Conservation (phyloP, 2,797 vertebrate genomes). For the Percopsis omiscomaycus region DNA sequence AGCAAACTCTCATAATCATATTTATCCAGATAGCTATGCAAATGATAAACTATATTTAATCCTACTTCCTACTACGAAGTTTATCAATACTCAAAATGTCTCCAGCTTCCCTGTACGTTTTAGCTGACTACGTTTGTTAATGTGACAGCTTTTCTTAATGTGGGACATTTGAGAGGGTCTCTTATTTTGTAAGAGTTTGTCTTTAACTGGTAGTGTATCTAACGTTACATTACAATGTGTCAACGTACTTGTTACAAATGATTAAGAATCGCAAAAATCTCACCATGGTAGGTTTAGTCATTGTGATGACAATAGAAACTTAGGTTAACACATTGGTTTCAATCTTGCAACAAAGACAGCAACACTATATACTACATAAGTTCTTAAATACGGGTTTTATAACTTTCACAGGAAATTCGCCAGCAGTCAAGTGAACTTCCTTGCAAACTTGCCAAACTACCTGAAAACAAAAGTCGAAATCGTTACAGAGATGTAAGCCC, state of each 20-base stretch:
- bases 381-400: constrained; percentile 8
- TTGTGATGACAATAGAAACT: too few species aligned
- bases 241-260: background rate
- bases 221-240: background rate
- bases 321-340: too few species aligned
- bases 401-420: constrained; percentile 85
- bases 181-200: background rate
- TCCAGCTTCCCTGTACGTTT: too few species aligned
- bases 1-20: constrained; percentile 16
- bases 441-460: constrained; percentile 92
- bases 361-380: background rate
- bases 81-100: too few species aligned
- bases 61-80: background rate
- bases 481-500: constrained; percentile 99
- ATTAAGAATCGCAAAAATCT: background rate
- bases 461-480: constrained; percentile 95
- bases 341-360: too few species aligned
- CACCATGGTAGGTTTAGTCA: background rate
- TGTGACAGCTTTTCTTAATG: too few species aligned
- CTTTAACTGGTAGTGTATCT: background rate
- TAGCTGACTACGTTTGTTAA: too few species aligned
- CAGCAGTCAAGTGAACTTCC: constrained; percentile 96
- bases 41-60: background rate
- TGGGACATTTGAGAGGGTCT: background rate
- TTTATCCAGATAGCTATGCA: background rate